Percentiles rank a stretch among this genome's conserved stretches.
Conservation (phyloP, 1,140 invertebrate genomes). For the Trichonephila clavipes region DNA sequence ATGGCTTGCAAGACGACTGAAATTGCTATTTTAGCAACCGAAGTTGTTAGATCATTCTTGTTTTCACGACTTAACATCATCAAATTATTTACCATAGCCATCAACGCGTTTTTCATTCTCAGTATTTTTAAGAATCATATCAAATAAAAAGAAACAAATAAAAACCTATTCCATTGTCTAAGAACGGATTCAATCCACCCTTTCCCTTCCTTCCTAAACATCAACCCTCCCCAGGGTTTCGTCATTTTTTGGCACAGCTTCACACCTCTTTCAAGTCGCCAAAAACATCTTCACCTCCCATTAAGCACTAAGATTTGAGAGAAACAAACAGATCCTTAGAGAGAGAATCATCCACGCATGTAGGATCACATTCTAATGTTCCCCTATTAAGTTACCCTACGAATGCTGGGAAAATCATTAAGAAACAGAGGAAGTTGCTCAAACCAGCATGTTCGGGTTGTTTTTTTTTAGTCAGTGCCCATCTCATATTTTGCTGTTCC, state of each 20-base stretch:
- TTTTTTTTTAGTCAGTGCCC: background rate
- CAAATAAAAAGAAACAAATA: no score
- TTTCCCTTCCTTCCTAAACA: no score
- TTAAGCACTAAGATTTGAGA: conserved; percentile 27
- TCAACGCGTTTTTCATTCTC: no score
- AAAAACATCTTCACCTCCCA: conserved; percentile 53
- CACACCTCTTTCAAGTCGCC: background rate
- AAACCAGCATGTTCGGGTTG: background rate
- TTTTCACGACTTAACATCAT: no score
- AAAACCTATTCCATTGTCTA: no score
- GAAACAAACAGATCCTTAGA: conserved; percentile 47
- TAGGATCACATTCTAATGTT: conserved; percentile 40
- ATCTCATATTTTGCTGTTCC: conserved; percentile 37
- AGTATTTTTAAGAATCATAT: no score
- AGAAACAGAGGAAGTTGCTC: conserved; percentile 24
- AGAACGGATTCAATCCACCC: no score
- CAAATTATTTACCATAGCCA: no score
- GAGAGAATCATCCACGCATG: background rate
- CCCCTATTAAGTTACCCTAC: conserved; percentile 16
- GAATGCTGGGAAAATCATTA: conserved; percentile 54
- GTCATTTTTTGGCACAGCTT: background rate
- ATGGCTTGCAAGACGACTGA: no score
- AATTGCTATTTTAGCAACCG: no score
- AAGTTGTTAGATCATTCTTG: no score
- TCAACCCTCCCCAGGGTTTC: background rate